phyloP scores from a whole-genome alignment of 2,888 invertebrate genomes.

The Caenorhabditis panamensis region DNA sequence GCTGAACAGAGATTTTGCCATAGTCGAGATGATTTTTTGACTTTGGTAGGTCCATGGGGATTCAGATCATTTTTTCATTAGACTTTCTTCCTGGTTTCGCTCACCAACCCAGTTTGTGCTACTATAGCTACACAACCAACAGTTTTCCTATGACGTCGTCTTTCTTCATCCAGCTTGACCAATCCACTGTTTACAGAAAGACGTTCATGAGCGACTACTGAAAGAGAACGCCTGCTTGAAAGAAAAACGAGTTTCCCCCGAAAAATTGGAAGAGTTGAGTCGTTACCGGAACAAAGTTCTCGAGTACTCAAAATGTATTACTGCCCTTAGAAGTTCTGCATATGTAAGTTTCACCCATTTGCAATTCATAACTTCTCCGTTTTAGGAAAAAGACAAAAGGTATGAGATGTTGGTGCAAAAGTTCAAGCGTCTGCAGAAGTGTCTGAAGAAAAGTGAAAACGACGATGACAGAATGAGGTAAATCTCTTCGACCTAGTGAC shows the following conservation, averaged over 20 bases:
- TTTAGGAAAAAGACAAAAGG: constrained; percentile 78
- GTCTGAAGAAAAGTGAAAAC: constrained; percentile 59
- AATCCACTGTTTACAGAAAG: constrained; percentile 69
- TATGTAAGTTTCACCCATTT: constrained; percentile 62
- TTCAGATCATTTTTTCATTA: background rate
- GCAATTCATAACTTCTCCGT: background rate
- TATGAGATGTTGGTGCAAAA: constrained; percentile 78
- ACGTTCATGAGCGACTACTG: constrained; percentile 76
- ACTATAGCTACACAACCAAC: too few relatives aligned
- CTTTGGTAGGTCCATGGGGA: constrained; percentile 68
- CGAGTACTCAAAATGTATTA: constrained; percentile 80
- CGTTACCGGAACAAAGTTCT: constrained; percentile 76
- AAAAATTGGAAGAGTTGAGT: constrained; percentile 79
- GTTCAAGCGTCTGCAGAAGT: constrained; percentile 72
- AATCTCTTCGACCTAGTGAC: background rate
- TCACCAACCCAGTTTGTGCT: too few relatives aligned
- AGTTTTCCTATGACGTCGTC: too few relatives aligned
- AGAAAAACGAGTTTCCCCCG: constrained; percentile 79
- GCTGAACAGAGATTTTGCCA: constrained; percentile 76
- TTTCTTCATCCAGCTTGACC: too few relatives aligned
- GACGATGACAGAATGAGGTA: constrained; percentile 66
- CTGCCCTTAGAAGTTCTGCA: constrained; percentile 76
- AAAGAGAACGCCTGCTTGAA: constrained; percentile 76
- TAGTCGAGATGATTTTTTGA: constrained; percentile 77
- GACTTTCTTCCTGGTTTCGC: too few relatives aligned